phyloP scores from a whole-genome alignment of 1,140 invertebrate genomes.

The Arctopsyche grandis region DNA sequence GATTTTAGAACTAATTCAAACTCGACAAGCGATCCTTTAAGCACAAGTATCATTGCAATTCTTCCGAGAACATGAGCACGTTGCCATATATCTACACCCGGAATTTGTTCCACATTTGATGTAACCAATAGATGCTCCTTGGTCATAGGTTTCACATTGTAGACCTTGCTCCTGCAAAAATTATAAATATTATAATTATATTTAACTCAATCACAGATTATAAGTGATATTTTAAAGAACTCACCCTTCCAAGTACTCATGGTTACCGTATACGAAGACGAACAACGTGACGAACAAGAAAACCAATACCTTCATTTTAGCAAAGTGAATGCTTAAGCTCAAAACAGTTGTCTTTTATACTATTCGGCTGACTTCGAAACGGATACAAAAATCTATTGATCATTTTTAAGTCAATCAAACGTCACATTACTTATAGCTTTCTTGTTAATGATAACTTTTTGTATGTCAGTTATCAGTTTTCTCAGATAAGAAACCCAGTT shows the following conservation, averaged over 20 bases:
- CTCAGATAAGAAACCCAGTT: no score
- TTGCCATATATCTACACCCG: background rate
- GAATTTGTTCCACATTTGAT: background rate
- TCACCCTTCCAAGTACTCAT: constrained; percentile 37
- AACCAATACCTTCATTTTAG: constrained; percentile 45
- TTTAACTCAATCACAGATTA: background rate
- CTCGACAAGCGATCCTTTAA: background rate
- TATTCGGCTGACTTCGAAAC: no score
- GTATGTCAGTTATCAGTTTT: no score
- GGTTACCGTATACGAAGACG: constrained; percentile 36
- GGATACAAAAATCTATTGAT: no score
- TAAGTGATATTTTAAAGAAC: no score
- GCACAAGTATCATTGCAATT: constrained; percentile 14
- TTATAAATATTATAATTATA: constrained; percentile 56
- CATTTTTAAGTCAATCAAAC: no score
- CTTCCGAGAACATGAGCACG: background rate
- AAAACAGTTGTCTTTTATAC: no score
- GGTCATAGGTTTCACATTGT: constrained; percentile 5
- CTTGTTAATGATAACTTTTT: no score
- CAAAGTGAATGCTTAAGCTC: no score
- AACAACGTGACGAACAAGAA: constrained; percentile 45
- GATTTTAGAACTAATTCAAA: constrained; percentile 32
- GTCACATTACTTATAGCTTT: no score
- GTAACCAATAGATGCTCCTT: background rate
- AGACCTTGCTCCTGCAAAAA: constrained; percentile 31